Percentiles rank a stretch among this genome's conserved stretches.
Evolutionary conservation across 2,888 invertebrate species (phyloP).

Genomic region (Philaethria dido): DNA sequence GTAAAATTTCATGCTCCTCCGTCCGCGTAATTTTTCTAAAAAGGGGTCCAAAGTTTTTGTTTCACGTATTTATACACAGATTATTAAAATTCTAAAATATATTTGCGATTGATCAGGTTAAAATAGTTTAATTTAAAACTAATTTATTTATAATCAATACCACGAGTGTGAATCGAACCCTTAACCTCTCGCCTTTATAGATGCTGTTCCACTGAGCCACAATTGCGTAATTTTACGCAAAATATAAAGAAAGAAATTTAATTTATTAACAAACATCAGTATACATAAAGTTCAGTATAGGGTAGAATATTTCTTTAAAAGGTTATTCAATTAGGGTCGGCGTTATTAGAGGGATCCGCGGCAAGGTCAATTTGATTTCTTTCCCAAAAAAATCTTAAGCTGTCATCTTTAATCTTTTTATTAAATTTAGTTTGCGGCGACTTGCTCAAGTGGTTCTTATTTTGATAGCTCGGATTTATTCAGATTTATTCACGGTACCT

Average conservation of each 20-base stretch:
- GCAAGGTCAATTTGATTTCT: slow-evolving; percentile 46
- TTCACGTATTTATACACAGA: no score
- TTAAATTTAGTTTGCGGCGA: slow-evolving; percentile 45
- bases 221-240: no score
- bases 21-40: no score
- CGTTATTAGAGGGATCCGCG: slow-evolving; percentile 42
- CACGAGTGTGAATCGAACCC: no score
- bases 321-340: slow-evolving; percentile 47
- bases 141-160: no score
- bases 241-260: neutral
- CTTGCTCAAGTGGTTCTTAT: slow-evolving; percentile 38
- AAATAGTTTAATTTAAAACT: no score
- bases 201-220: neutral
- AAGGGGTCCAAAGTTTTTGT: no score
- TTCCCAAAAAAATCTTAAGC: slow-evolving; percentile 45
- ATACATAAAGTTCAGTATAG: slow-evolving; percentile 1
- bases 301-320: slow-evolving; percentile 38
- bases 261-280: slow-evolving; percentile 1
- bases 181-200: no score
- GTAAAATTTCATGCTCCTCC: no score
- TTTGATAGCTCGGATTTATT: slow-evolving; percentile 36
- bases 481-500: slow-evolving; percentile 24
- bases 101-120: no score
- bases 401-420: slow-evolving; percentile 47
- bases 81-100: no score